These are phyloP conservation scores for Trissolcus basalis DNA, from an alignment of 1,140 invertebrate genomes.

Conservation along the genomic window DNA sequence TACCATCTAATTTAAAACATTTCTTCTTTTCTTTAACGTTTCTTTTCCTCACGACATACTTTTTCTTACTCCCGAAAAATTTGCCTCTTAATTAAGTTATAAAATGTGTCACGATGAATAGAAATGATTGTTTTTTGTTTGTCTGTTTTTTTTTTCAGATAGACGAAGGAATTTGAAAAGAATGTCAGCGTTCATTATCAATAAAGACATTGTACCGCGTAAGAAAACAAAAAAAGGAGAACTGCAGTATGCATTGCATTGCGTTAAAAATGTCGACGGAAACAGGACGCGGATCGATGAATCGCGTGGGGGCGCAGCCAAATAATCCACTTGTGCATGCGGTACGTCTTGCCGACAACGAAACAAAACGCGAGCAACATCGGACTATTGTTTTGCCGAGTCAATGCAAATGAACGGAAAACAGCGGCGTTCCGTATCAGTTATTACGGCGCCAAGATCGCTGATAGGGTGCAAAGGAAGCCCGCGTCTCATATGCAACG, in stretches of 20 bases:
- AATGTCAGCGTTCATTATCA: conserved; percentile 31
- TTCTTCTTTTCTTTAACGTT: too few species aligned
- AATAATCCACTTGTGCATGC: conserved; percentile 30
- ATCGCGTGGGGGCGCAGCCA: conserved; percentile 15
- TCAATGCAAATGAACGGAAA: conserved; percentile 44
- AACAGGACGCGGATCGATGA: conserved; percentile 28
- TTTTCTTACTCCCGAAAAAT: too few species aligned
- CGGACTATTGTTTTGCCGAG: conserved; percentile 53
- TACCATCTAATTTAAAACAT: too few species aligned
- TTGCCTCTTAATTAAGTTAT: not conserved
- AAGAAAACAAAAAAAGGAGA: not conserved
- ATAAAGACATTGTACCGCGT: conserved; percentile 36
- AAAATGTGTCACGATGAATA: not conserved
- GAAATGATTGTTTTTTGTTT: conserved; percentile 1
- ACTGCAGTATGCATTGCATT: conserved; percentile 16
- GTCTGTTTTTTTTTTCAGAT: conserved; percentile 12
- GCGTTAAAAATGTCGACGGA: conserved; percentile 35
- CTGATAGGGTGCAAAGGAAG: conserved; percentile 44
- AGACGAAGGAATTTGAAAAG: conserved; percentile 22
- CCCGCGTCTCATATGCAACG: conserved; percentile 9
- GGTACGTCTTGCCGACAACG: conserved; percentile 21
- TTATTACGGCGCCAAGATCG: conserved; percentile 24
- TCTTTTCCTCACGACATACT: too few species aligned
- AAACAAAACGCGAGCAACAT: conserved; percentile 53
- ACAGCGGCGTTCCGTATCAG: conserved; percentile 7